phyloP scores from a whole-genome alignment of 2,888 invertebrate species.

The Cenopis cana region DNA sequence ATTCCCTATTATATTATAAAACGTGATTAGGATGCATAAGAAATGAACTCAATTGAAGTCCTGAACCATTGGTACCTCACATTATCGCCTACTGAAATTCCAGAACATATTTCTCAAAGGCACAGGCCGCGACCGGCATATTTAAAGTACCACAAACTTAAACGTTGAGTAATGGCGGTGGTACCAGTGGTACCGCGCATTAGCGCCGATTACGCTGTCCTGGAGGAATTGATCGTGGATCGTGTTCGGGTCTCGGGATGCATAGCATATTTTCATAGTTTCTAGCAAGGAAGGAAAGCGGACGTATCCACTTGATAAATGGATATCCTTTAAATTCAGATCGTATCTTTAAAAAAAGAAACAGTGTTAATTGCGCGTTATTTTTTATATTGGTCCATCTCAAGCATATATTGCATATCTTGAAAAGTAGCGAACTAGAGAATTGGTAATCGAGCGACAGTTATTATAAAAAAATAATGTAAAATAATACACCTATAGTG shows the following conservation, averaged over 20 bases:
- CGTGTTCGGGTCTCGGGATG: constrained; percentile 23
- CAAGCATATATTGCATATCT: too few relatives aligned
- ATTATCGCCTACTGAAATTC: neutral
- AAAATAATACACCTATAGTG: too few relatives aligned
- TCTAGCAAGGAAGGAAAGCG: neutral
- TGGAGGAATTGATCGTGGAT: constrained; percentile 28
- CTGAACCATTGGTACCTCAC: neutral
- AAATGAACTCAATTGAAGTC: neutral
- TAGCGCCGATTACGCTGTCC: constrained; percentile 31
- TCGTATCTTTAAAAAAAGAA: too few relatives aligned
- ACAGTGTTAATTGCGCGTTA: too few relatives aligned
- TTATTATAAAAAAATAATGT: too few relatives aligned
- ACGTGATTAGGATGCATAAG: too few relatives aligned
- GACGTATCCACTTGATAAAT: neutral
- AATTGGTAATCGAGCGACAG: too few relatives aligned
- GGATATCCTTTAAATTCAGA: too few relatives aligned
- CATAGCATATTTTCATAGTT: constrained; percentile 18
- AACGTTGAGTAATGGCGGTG: constrained; percentile 26
- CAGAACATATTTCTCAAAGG: constrained; percentile 10
- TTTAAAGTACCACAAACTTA: constrained; percentile 28
- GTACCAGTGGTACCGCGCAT: constrained; percentile 24
- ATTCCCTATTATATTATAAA: too few relatives aligned
- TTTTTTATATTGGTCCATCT: too few relatives aligned
- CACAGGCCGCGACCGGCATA: constrained; percentile 13
- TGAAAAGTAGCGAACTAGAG: too few relatives aligned